These are phyloP conservation scores for Shinisaurus crocodilurus DNA, from an alignment of 2,113 vertebrate genomes.

Conservation along the genomic window DNA sequence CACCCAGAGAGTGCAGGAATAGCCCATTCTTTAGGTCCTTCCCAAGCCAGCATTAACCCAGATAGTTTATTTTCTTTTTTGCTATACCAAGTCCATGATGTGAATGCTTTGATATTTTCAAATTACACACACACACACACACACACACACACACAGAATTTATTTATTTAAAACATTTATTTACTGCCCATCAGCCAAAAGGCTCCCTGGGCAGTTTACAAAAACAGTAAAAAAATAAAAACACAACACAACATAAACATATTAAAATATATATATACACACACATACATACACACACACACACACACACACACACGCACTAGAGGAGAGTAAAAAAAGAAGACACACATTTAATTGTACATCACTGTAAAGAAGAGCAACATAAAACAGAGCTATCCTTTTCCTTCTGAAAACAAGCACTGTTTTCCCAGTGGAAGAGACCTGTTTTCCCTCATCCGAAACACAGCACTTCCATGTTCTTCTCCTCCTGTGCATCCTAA, in stretches of 20 bases:
- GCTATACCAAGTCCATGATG: slow-evolving; percentile 14
- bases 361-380: slow-evolving; percentile 6
- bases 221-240: too few species aligned
- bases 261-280: too few species aligned
- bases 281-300: not conserved
- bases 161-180: too few species aligned
- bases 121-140: not conserved
- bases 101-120: slow-evolving; percentile 22
- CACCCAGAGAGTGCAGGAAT: not conserved
- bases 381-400: slow-evolving; percentile 23
- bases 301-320: too few species aligned
- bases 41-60: not conserved
- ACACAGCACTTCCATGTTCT: slow-evolving; percentile 43
- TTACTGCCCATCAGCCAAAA: too few species aligned
- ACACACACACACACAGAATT: too few species aligned
- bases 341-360: slow-evolving; percentile 37
- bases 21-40: not conserved
- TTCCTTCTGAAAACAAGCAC: slow-evolving; percentile 43
- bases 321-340: not conserved
- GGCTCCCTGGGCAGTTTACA: too few species aligned
- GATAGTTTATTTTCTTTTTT: slow-evolving; percentile 1
- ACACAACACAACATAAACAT: too few species aligned
- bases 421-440: slow-evolving; percentile 52
- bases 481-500: slow-evolving; percentile 56
- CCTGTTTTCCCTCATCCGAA: slow-evolving; percentile 49